Base-by-base conservation (phyloP, 2,113 vertebrate genomes). In the Bucco capensis region DNA sequence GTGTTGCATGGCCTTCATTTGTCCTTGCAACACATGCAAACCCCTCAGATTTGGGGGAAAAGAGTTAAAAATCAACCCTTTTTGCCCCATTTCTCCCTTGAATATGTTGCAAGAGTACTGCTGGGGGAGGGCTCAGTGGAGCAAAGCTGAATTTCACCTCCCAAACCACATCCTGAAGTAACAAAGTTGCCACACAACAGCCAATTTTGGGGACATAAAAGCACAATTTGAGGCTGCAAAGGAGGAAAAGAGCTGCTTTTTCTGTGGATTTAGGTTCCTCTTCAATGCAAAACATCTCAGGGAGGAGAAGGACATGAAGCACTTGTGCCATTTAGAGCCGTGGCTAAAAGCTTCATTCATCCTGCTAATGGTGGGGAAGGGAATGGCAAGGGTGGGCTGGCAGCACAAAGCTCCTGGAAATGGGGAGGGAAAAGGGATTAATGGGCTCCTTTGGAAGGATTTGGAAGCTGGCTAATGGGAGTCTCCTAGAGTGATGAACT, bases 21-120 rank as follows among this genome's bases (percentile, higher is more conserved):
- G 1, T 0, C 2, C 12, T 47, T 67, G 31, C 18, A 16, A 8
- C 0, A 0, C 6, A 4, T 8, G 8, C 9, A 10, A n/a, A 62
- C 22, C 8, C 0, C 0, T 6, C 37, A 2, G 8, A 30, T 47
- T 49, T 1, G 2, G 3, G n/a, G 42, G 2, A 3, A 12, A 38
- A 71, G 17, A 23, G 8, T 4, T 2, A 22, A 10, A 76, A 80
- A 30, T 23, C 4, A 0, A 0, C 15, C 11, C 2, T 30, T 79
- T n/a, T n/a, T 3, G 0, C 28, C 9, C 6, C 0, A 1, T 19
- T 88, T 57, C n/a, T 9, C 22, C 3, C 0, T n/a, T 5, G 19
- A 58, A 21, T 2, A 1, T 0, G 7, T 4, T 33, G 19, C 62
- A 76, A 62, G 8, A 0, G 11, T 5, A 0, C 18, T 3, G 8